phyloP scores from a whole-genome alignment of 2,888 invertebrate species.

The Caenorhabditis sulstoni region DNA sequence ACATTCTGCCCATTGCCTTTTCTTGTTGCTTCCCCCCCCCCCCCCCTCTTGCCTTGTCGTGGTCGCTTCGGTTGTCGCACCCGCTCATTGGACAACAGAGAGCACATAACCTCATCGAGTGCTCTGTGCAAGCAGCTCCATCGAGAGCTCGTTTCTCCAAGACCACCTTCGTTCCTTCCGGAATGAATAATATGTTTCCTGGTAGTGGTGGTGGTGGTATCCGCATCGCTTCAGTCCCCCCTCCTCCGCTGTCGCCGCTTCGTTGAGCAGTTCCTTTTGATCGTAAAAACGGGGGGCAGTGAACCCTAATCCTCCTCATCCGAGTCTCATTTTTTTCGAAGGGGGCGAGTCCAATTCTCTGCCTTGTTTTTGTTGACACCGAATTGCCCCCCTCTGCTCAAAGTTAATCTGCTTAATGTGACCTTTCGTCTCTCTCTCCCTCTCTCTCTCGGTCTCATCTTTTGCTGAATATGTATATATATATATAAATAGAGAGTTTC shows the following conservation, averaged over 20 bases:
- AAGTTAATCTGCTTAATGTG: conserved; percentile 38
- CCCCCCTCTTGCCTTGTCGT: no score
- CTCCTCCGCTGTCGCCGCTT: no score
- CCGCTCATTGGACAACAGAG: conserved; percentile 11
- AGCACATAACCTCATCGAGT: conserved; percentile 58
- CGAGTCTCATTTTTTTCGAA: conserved; percentile 7
- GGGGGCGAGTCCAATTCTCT: no score
- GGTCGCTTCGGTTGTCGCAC: conserved; percentile 24
- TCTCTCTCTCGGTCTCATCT: no score
- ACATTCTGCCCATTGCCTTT: conserved; percentile 47
- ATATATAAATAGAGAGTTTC: no score
- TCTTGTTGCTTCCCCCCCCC: conserved; percentile 10
- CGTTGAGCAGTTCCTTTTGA: neutral
- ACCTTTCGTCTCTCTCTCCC: conserved; percentile 1
- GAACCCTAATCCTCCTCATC: conserved; percentile 16
- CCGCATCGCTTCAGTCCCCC: no score
- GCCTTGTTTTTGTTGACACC: conserved; percentile 22
- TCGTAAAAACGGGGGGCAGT: conserved; percentile 2
- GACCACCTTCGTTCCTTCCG: conserved; percentile 20
- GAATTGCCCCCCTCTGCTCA: neutral
- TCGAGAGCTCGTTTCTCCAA: neutral
- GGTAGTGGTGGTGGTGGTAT: no score
- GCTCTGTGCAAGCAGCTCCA: neutral
- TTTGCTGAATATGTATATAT: no score
- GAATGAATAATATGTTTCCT: neutral